phyloP scores from a whole-genome alignment of 1,140 invertebrate genomes.

The Diprion similis region DNA sequence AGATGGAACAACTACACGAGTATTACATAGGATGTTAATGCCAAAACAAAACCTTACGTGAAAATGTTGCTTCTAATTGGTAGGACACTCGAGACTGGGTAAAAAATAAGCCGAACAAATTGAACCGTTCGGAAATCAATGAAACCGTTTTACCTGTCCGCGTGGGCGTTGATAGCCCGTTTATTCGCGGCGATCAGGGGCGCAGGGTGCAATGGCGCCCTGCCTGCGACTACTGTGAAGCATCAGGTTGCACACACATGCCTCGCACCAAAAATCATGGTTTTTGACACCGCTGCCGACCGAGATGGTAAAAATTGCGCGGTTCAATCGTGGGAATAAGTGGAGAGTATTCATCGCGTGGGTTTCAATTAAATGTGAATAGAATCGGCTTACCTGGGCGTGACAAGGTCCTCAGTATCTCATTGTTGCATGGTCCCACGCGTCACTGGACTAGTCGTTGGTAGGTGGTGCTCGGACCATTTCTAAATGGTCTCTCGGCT shows the following conservation, averaged over 20 bases:
- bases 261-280: not conserved
- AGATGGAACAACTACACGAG: too few relatives aligned
- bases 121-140: not conserved
- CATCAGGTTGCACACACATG: constrained; percentile 4
- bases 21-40: too few relatives aligned
- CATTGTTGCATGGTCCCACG: constrained; percentile 4
- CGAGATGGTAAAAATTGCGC: not conserved
- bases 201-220: not conserved
- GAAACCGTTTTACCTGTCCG: not conserved
- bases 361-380: not conserved
- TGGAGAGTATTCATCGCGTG: not conserved
- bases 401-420: constrained; percentile 7
- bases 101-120: too few relatives aligned
- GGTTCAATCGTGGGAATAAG: too few relatives aligned
- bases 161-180: not conserved
- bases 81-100: too few relatives aligned
- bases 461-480: constrained; percentile 1
- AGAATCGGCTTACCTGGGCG: not conserved
- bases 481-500: not conserved
- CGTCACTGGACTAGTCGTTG: constrained; percentile 2
- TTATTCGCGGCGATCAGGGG: not conserved
- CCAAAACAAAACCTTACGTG: too few relatives aligned
- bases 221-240: not conserved
- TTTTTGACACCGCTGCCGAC: not conserved
- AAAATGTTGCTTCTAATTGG: too few relatives aligned